Percentiles rank a stretch among this genome's conserved stretches.
Conservation (phyloP, 92 coral and sea anemone species). For the Zoanthus sansibaricus region DNA sequence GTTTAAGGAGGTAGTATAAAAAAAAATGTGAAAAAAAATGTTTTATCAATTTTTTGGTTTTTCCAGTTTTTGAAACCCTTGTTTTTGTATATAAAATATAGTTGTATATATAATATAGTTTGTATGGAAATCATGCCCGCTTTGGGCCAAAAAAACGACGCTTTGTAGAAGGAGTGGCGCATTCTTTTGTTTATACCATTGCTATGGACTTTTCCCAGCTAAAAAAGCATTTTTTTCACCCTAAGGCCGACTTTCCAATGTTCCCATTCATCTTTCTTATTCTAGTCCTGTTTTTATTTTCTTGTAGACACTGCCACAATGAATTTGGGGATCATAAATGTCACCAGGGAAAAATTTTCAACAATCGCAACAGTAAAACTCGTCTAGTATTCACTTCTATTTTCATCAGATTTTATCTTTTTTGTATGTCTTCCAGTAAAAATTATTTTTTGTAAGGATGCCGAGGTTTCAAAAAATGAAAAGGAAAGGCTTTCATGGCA, state of each 20-base stretch:
- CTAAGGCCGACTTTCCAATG: not conserved
- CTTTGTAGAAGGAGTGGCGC: too few species aligned
- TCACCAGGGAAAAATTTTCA: not conserved
- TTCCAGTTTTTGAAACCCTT: too few species aligned
- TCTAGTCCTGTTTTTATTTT: not conserved
- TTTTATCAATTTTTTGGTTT: too few species aligned
- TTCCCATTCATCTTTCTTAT: not conserved
- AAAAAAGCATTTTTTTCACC: not conserved
- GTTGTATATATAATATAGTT: too few species aligned
- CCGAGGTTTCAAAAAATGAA: not conserved
- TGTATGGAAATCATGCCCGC: too few species aligned
- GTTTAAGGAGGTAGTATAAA: too few species aligned
- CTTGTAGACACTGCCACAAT: not conserved
- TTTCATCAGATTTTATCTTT: not conserved
- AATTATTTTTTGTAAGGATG: not conserved
- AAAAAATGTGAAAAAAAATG: too few species aligned
- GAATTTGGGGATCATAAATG: not conserved
- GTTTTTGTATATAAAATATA: too few species aligned
- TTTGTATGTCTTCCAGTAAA: not conserved
- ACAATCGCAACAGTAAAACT: not conserved
- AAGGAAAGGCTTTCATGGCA: constrained; percentile 7
- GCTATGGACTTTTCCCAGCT: not conserved
- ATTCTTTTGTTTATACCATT: not conserved
- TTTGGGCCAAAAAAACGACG: too few species aligned
- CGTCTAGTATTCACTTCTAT: not conserved